Evolutionary conservation across 2,888 invertebrate species (phyloP), one percentile per base, ranked within the genome.

Genomic region (Chaetogeoica ovagalla): DNA sequence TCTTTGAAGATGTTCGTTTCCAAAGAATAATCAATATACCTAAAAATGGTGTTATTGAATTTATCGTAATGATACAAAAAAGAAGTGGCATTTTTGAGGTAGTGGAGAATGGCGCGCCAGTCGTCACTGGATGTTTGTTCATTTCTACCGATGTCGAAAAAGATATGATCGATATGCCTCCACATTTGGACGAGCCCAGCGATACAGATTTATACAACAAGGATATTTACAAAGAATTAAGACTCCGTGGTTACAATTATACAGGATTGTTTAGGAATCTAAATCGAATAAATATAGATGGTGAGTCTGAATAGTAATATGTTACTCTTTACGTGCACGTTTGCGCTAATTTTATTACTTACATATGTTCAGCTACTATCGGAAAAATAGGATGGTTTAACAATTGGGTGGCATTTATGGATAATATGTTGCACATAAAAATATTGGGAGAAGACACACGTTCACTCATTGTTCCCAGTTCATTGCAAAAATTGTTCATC

Each of bases 401-500:
- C 84, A 94, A 94, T 86, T 97, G 96, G 95, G 91, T 94, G 11
- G 90, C 93, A 5, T 95, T 95, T 86, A 90, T 97, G 87, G 96
- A 97, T 87, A 93, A 93, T 57, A 92, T 97, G 91, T 88, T 97
- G 19, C 96, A 97, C 86, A 90, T 94, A 84, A 90, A 91, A 84
- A 91, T 95, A 71, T 86, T 95, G 43, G 90, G 91, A 43, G 88
- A 91, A 81, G 91, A 91, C 83, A 90, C 91, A 0, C 89, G 93
- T 43, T 90, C 91, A 5, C 89, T 94, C 6, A 89, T 91, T 84
- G 89, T 94, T 0, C 95, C 95, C 0, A 94, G 93, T 0, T 89
- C 92, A 77, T 91, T 94, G 52, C 90, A 91, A 84, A 91, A 89
- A 84, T 85, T 94, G 0, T 88, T 89, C 21, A 92, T 94, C 63